A percentile compares a stretch with the other conserved stretches of the same genome.
phyloP scores from a whole-genome alignment of 2,113 vertebrate genomes.

The Bufo gargarizans region DNA sequence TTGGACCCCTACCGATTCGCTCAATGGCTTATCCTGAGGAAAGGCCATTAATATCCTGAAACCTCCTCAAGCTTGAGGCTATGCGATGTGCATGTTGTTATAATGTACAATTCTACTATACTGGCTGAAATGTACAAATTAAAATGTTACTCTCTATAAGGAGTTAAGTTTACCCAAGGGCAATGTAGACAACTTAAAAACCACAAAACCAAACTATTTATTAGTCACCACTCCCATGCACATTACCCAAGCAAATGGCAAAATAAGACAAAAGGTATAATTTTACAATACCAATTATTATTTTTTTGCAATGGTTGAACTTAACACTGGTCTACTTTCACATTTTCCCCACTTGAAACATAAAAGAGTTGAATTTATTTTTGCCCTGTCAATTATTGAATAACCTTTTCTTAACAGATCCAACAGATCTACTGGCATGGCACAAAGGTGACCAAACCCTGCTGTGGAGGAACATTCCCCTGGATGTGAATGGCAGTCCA shows the following conservation, averaged over 20 bases:
- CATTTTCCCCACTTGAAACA: neutral
- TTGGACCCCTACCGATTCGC: too few relatives aligned
- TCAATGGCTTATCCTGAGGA: too few relatives aligned
- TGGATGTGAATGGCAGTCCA: slow-evolving; percentile 34
- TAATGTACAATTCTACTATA: neutral
- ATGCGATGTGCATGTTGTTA: neutral
- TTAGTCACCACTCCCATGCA: neutral
- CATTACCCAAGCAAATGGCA: neutral
- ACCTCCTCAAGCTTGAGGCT: too few relatives aligned
- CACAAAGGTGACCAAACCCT: slow-evolving; percentile 49
- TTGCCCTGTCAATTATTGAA: slow-evolving; percentile 42
- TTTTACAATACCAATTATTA: neutral
- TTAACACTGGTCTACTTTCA: neutral
- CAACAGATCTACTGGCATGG: slow-evolving; percentile 22
- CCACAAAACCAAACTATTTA: neutral
- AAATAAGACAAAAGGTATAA: neutral
- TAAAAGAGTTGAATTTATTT: slow-evolving; percentile 5
- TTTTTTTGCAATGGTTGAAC: neutral
- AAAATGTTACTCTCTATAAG: neutral
- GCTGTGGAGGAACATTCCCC: slow-evolving; percentile 36
- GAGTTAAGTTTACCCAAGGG: neutral
- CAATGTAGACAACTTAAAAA: neutral
- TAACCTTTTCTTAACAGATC: slow-evolving; percentile 28
- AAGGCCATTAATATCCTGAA: too few relatives aligned
- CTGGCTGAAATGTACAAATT: neutral